These are phyloP conservation scores for Acyrthosiphon pisum DNA, from an alignment of 1,140 invertebrate genomes.

Conservation along the genomic window DNA sequence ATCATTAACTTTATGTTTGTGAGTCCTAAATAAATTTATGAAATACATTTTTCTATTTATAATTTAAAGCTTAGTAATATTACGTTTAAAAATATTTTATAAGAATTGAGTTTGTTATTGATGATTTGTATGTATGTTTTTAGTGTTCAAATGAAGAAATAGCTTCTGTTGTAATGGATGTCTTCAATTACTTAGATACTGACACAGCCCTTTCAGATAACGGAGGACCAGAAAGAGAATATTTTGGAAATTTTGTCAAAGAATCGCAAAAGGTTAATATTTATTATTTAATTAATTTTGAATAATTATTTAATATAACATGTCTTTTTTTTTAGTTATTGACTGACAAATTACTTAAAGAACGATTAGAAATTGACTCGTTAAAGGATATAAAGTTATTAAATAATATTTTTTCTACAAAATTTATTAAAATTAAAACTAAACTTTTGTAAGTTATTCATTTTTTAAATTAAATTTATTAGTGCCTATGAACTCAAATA, in stretches of 20 bases:
- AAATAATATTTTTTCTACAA: conserved; percentile 92
- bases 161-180: conserved; percentile 78
- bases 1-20: background rate
- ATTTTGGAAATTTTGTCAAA: conserved; percentile 79
- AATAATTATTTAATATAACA: conserved; percentile 3
- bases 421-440: conserved; percentile 98
- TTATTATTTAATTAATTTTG: background rate
- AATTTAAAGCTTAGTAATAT: background rate
- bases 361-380: conserved; percentile 91
- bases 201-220: conserved; percentile 71
- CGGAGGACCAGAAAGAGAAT: conserved; percentile 72
- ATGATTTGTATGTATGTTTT: background rate
- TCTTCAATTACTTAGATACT: conserved; percentile 80
- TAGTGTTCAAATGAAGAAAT: conserved; percentile 71
- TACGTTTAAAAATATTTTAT: background rate
- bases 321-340: conserved; percentile 68
- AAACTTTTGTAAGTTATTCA: conserved; percentile 89
- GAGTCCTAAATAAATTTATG: background rate
- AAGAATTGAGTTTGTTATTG: background rate
- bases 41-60: background rate
- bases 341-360: conserved; percentile 86
- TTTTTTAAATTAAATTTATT: conserved; percentile 32
- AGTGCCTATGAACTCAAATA: conserved; percentile 29
- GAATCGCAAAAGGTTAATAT: conserved; percentile 73
- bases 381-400: conserved; percentile 90